Base-by-base conservation (phyloP, 2,888 invertebrate species). In the Pachymerium ferrugineum region DNA sequence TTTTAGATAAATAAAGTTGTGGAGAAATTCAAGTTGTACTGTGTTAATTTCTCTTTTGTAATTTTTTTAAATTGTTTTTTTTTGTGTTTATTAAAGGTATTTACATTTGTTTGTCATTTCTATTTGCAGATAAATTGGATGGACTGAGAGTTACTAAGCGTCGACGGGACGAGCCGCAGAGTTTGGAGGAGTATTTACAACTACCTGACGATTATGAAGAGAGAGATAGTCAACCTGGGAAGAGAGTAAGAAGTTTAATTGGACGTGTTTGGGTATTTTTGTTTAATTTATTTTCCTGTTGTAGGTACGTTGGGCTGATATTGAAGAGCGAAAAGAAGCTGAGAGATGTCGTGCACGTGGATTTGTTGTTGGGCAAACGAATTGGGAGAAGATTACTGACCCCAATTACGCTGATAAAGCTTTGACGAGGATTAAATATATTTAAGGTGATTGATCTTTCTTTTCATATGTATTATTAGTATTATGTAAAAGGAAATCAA, bases 281-380 rank as follows among this genome's bases (percentile, higher is more conserved):
- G 8, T 62, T n/a, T 4, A 22, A 69, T 35, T 16, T 47, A n/a
- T 29, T 16, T 47, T 29, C 33, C 31, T 73, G 47, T 76, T 80
- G 30, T 81, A 97, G 97, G 97, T 97, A 79, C 90, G 97, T 80
- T 97, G 97, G 97, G 97, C 97, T 71, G 97, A 97, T 84, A 87
- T 97, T 81, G 97, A 97, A 86, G 97, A 97, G 83, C 87, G 90
- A 81, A 91, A 92, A 80, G 86, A 92, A 80, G 95, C 95, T 85
- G 91, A 92, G 82, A 92, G 94, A 85, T 91, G 95, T 88, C 89
- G 95, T 72, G 94, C 94, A 29, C 90, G 97, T 77, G 97, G 97
- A 25, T 97, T 97, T 85, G 94, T 97, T 72, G 94, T 97, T 75
- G 97, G 97, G 0, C 95, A 95, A 81, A 97, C 97, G 0, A 93